Base-by-base conservation (phyloP, 2,797 vertebrate genomes). In the Oreochromis grahami region DNA sequence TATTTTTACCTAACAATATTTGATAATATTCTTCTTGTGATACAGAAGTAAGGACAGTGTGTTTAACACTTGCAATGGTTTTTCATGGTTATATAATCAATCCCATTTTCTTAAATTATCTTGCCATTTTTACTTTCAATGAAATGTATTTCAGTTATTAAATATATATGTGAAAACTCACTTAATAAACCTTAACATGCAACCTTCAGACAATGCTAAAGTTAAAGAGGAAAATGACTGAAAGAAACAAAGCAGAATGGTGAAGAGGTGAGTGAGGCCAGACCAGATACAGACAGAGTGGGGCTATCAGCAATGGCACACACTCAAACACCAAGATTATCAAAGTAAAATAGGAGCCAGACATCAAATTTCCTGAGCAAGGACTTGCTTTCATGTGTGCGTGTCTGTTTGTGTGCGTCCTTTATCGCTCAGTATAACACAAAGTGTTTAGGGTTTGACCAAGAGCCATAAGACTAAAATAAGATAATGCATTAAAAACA, bases 331-430 rank as follows among this genome's bases (percentile, higher is more conserved):
- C 15, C 10, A 7, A 63, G 34, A 79, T 58, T 72, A 85, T 76
- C 36, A 68, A 82, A 19, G 34, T 15, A n/a, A 77, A 77, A 48
- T 14, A 36, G 9, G 48, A 80, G 34, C 83, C 88, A 91, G 87
- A 91, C 77, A 76, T 84, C 87, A 70, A 85, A 83, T 90, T 86
- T 89, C 82, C 87, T 84, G 80, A 82, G 8, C 14, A n/a, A 72
- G 17, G 21, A 9, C 17, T 48, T 9, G 17, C 9, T 81, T 74
- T 78, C 17, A 41, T 72, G 24, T 72, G 68, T 19, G 24, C 4
- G 6, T 7, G 68, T 72, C 41, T 48, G 41, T 29, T 26, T 48
- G 68, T 48, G 41, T 72, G 24, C 19, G 41, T 70, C 38, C 41
- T 72, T 79, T 9, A 68, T 82, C 48, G 10, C 48, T 77, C 43